Evolutionary conservation across 1,140 invertebrate species (phyloP), one percentile per base, ranked within the genome.

Genomic region (Globodera ellingtonae): DNA sequence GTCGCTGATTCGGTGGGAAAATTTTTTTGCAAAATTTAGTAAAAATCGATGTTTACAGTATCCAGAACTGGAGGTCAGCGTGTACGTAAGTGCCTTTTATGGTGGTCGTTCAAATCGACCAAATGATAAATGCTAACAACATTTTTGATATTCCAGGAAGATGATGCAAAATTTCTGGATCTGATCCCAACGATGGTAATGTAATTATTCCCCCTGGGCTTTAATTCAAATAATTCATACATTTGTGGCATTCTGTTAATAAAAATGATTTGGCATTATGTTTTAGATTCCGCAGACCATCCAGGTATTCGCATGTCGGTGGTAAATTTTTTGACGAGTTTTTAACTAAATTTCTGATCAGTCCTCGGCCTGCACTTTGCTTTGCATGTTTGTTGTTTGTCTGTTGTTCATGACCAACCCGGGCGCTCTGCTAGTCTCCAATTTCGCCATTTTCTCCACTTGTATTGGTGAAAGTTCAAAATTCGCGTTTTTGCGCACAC

Each of bases 91-190:
- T 52, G 5, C 8, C 18, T 62, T 62, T 35, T 35, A 35, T 35
- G 35, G 35, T 35, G 35, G 35, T 35, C 35, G 35, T 35, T 35
- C 3, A 3, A 35, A 35, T 35, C 35, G 35, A 35, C 10, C 50
- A 13, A 52, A 5, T 13, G 7, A 52, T 9, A 52, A 84, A 77
- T 65, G 77, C 80, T 77, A 47, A 76, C 75, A 75, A 76, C 6
- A 24, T 10, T 78, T 47, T 70, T 74, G 35, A n/a, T 18, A 79
- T 48, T 35, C 13, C 15, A 47, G 52, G 75, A 81, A 75, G 86
- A 88, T 46, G 87, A 89, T 62, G 80, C 85, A 3, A 89, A 88
- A 77, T 89, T 83, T 88, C 74, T 88, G 44, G 87, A 88, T 69
- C 59, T 88, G 6, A 88, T 88, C 48, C 83, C 83, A 15, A 87